Base-by-base conservation (phyloP, 1,140 invertebrate genomes). In the Melanaphis sacchari region DNA sequence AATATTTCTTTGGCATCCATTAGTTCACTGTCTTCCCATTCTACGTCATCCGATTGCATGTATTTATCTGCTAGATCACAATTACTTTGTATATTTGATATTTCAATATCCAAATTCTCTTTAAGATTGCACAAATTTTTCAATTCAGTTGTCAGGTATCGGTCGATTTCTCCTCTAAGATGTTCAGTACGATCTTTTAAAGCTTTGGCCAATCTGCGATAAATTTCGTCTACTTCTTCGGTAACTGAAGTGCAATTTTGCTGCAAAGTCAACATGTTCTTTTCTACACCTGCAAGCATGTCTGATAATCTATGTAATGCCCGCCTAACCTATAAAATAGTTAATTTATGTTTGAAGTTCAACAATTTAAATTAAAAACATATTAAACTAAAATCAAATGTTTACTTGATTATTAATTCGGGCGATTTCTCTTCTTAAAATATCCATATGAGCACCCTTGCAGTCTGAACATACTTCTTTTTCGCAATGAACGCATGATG, bases 31-130 rank as follows among this genome's bases (percentile, higher is more conserved):
- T 99, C 97, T 94, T 98, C 97, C 98, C 98, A 98, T 93, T 97
- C 96, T 36, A 97, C 97, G 26, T 94, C 94, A 94, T 97, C 97
- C 94, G 98, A 97, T 94, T 97, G 97, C 96, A 99, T 97, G 95
- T 98, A 97, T 95, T 98, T 98, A 95, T 99, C 99, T n/a, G 98
- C 98, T 94, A 99, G 96, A 95, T 99, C 98, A 96, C 98, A 99
- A 95, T 99, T 99, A 95, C 98, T 98, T 94, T 97, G 96, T 93
- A 99, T 98, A 95, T 99, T 99, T 88, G 97, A 96, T 94, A 99
- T 97, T 96, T 99, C 99, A 95, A 97, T 96, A 95, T 99, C 98
- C 93, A 99, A 95, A 95, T 99, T 98, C 95, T 98, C 98, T 95
- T 99, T 98, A n/a, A 99, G 96, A 93, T 97, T 97, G 40, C 97